Conservation (phyloP, 2,888 invertebrate species). For the Leptinotarsa tumamoca region DNA sequence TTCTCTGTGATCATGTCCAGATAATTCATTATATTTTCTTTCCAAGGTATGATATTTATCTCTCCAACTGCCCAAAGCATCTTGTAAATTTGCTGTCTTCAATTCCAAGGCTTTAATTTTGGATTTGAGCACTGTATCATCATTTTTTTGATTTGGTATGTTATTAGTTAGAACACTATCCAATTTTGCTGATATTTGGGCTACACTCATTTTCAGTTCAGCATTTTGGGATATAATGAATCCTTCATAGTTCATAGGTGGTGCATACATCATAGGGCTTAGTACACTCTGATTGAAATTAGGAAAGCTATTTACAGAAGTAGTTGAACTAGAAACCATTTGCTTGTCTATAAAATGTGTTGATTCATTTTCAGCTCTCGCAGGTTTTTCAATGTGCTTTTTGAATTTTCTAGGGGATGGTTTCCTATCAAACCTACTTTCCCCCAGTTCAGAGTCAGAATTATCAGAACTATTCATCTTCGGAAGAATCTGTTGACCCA, state of each 20-base stretch:
- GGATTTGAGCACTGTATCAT: constrained; percentile 51
- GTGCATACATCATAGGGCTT: constrained; percentile 36
- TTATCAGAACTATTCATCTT: constrained; percentile 48
- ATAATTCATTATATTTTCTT: constrained; percentile 36
- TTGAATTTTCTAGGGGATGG: constrained; percentile 41
- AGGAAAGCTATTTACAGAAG: neutral
- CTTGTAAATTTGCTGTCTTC: constrained; percentile 60
- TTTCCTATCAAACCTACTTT: constrained; percentile 36
- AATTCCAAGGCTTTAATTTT: constrained; percentile 63
- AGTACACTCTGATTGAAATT: constrained; percentile 3
- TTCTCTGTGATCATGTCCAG: constrained; percentile 26
- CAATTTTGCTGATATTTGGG: constrained; percentile 74
- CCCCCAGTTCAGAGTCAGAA: constrained; percentile 54
- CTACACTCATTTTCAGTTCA: constrained; percentile 75
- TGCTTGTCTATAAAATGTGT: constrained; percentile 16
- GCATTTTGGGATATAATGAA: constrained; percentile 73
- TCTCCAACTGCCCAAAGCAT: constrained; percentile 51
- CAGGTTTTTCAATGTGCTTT: neutral
- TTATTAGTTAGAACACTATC: constrained; percentile 68
- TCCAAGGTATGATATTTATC: constrained; percentile 45
- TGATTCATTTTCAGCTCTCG: neutral
- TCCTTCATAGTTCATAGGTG: constrained; percentile 58
- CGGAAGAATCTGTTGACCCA: constrained; percentile 69
- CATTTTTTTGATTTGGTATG: constrained; percentile 52
- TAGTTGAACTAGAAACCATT: neutral